phyloP scores from a whole-genome alignment of 2,888 invertebrate genomes.

The Luffia ferchaultella region DNA sequence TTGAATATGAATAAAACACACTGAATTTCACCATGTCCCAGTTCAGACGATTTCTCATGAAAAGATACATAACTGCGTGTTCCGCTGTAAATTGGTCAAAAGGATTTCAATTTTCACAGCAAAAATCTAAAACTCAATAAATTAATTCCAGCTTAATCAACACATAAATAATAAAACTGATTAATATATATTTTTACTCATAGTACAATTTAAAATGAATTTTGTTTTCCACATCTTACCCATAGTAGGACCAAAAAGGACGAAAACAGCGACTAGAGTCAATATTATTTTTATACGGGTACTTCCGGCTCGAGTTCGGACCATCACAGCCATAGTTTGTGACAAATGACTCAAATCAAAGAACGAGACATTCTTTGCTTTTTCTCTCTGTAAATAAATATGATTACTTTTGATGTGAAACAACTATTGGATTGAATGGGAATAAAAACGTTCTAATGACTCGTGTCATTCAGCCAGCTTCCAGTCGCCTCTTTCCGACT shows the following conservation, averaged over 20 bases:
- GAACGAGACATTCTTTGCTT: constrained; percentile 63
- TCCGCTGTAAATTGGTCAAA: constrained; percentile 61
- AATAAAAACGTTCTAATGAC: no score
- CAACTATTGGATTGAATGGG: no score
- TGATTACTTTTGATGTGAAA: no score
- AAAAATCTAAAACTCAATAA: no score
- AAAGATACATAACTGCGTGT: constrained; percentile 48
- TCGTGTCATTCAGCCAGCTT: no score
- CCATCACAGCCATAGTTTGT: constrained; percentile 56
- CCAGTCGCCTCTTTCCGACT: no score
- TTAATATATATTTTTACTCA: no score
- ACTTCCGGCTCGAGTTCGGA: constrained; percentile 34
- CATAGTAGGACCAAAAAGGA: not conserved
- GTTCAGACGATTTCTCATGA: constrained; percentile 38
- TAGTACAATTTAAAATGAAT: no score
- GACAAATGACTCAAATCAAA: constrained; percentile 74
- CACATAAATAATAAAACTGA: no score
- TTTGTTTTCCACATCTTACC: not conserved
- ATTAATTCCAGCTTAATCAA: no score
- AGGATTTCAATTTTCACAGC: no score
- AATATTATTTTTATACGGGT: not conserved
- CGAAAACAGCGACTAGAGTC: not conserved
- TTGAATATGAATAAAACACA: constrained; percentile 47
- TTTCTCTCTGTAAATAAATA: constrained; percentile 46
- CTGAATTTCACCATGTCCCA: constrained; percentile 55